phyloP scores from a whole-genome alignment of 2,888 invertebrate genomes.

The Stenotaenia linearis region DNA sequence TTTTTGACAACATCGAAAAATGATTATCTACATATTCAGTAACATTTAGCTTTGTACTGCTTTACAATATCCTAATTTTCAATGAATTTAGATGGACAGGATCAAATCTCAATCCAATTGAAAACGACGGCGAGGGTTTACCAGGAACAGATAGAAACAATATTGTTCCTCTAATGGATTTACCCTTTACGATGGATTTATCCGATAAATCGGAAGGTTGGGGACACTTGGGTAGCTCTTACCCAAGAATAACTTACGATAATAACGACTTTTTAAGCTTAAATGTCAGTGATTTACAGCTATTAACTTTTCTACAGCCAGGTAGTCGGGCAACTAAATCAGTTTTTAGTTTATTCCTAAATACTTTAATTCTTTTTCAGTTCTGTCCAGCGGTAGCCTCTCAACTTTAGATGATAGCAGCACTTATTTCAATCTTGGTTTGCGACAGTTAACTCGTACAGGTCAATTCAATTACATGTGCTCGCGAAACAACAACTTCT shows the following conservation, averaged over 20 bases:
- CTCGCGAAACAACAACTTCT: slow-evolving; percentile 3
- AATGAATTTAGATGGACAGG: slow-evolving; percentile 15
- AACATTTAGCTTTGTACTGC: slow-evolving; percentile 35
- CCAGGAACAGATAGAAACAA: not conserved
- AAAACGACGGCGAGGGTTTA: not conserved
- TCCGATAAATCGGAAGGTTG: not conserved
- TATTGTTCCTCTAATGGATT: not conserved
- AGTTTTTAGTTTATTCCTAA: not conserved
- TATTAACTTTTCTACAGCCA: not conserved
- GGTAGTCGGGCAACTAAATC: not conserved
- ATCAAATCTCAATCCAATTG: not conserved
- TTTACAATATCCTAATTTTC: not conserved
- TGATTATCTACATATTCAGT: slow-evolving; percentile 46
- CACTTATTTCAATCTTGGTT: not conserved
- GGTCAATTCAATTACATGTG: slow-evolving; percentile 7
- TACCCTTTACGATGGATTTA: too few relatives aligned
- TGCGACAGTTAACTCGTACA: not conserved
- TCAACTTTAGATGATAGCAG: not conserved
- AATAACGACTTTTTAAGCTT: not conserved
- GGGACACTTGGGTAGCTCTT: not conserved
- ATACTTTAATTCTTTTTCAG: not conserved
- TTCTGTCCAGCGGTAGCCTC: not conserved
- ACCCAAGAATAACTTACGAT: not conserved
- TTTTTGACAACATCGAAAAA: slow-evolving; percentile 38
- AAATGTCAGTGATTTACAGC: not conserved